These are phyloP conservation scores for Bursaphelenchus okinawaensis DNA, from an alignment of 2,888 invertebrate genomes.

Conservation along the genomic window DNA sequence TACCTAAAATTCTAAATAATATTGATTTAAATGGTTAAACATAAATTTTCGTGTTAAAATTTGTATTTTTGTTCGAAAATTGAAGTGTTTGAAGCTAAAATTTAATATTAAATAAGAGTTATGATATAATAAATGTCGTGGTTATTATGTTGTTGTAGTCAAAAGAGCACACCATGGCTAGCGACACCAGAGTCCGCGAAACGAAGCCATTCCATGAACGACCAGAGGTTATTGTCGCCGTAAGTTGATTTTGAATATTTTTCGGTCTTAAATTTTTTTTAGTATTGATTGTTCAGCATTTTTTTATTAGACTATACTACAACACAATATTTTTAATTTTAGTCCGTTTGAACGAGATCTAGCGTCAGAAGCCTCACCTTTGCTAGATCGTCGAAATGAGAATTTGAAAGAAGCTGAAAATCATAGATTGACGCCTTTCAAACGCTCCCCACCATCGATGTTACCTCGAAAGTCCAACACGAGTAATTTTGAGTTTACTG, in stretches of 20 bases:
- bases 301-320: not conserved
- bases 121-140: no score
- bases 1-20: no score
- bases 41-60: no score
- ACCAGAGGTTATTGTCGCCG: constrained; percentile 7
- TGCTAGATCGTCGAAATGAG: constrained; percentile 6
- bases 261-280: not conserved
- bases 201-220: constrained; percentile 13
- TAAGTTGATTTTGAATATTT: not conserved
- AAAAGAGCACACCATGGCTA: constrained; percentile 11
- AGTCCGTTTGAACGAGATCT: constrained; percentile 17
- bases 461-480: constrained; percentile 8
- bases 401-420: not conserved
- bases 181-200: constrained; percentile 11
- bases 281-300: not conserved
- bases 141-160: constrained; percentile 9
- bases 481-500: constrained; percentile 3
- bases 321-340: constrained; percentile 5
- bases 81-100: no score
- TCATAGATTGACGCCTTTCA: constrained; percentile 6
- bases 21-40: no score
- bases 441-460: constrained; percentile 13
- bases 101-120: no score
- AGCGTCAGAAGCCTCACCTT: constrained; percentile 14
- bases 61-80: no score